These are phyloP conservation scores for Rhagonycha lutea DNA, from an alignment of 2,888 invertebrate genomes.

Conservation along the genomic window DNA sequence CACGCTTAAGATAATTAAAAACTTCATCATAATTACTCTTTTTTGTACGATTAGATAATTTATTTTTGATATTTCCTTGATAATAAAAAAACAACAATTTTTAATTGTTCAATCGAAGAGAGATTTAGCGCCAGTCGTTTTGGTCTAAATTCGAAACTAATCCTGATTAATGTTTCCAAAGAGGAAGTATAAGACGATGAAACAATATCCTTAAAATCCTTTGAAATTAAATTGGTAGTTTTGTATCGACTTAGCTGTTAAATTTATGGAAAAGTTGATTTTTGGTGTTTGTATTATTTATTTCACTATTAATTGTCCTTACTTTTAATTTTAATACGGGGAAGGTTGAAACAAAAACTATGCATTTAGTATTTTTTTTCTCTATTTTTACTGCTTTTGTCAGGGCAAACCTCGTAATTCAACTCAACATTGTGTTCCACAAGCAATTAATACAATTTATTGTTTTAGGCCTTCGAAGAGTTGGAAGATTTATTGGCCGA, in stretches of 20 bases:
- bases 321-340: not conserved
- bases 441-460: not conserved
- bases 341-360: not conserved
- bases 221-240: not conserved
- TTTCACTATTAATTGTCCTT: too few species aligned
- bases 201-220: not conserved
- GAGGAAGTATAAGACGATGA: not conserved
- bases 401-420: not conserved
- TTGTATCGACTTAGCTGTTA: not conserved
- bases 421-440: not conserved
- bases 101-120: not conserved
- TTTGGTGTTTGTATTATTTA: not conserved
- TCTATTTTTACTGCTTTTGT: not conserved
- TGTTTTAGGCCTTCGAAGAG: slow-evolving; percentile 87
- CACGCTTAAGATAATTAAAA: not conserved
- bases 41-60: not conserved
- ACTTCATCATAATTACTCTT: not conserved
- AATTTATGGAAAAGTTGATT: not conserved
- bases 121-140: not conserved
- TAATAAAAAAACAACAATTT: not conserved
- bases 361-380: not conserved
- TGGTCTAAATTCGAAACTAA: not conserved
- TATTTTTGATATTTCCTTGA: not conserved
- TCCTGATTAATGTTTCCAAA: not conserved
- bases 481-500: slow-evolving; percentile 83